Evolutionary conservation across 2,797 vertebrate genomes (phyloP).

Genomic region (Etheostoma perlongum): DNA sequence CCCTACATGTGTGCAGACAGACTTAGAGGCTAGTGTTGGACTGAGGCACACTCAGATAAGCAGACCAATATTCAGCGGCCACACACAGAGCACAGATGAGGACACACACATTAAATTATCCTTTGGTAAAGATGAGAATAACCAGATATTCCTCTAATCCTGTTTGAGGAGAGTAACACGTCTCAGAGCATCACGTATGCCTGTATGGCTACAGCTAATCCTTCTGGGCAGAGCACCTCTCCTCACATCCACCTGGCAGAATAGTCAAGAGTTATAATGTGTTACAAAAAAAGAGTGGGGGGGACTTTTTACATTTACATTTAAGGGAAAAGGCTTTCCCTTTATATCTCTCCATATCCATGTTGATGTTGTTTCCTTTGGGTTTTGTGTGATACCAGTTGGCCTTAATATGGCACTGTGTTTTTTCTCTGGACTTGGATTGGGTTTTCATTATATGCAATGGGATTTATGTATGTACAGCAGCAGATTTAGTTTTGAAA

Average conservation of each 20-base stretch:
- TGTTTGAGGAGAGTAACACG: slow-evolving; percentile 49
- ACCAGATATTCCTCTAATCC: slow-evolving; percentile 74
- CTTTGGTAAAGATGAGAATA: slow-evolving; percentile 62
- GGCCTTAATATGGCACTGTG: background rate
- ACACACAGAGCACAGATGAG: slow-evolving; percentile 58
- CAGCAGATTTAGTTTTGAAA: background rate
- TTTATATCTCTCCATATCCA: background rate
- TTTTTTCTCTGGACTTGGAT: background rate
- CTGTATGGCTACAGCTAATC: slow-evolving; percentile 53
- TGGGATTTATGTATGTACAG: too few relatives aligned
- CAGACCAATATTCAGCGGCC: slow-evolving; percentile 43
- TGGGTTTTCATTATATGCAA: too few relatives aligned
- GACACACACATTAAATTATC: slow-evolving; percentile 62
- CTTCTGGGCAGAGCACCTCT: slow-evolving; percentile 39
- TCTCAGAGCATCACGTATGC: slow-evolving; percentile 56
- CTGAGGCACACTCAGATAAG: slow-evolving; percentile 27
- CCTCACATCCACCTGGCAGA: slow-evolving; percentile 10
- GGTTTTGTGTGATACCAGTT: background rate
- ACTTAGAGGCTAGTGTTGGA: slow-evolving; percentile 12
- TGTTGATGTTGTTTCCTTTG: background rate
- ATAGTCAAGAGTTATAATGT: background rate
- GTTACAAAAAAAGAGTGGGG: background rate
- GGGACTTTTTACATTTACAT: background rate
- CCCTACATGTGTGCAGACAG: slow-evolving; percentile 29
- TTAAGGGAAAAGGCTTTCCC: background rate